Conservation (phyloP, 2,888 invertebrate genomes). For the Diarsia rubi region DNA sequence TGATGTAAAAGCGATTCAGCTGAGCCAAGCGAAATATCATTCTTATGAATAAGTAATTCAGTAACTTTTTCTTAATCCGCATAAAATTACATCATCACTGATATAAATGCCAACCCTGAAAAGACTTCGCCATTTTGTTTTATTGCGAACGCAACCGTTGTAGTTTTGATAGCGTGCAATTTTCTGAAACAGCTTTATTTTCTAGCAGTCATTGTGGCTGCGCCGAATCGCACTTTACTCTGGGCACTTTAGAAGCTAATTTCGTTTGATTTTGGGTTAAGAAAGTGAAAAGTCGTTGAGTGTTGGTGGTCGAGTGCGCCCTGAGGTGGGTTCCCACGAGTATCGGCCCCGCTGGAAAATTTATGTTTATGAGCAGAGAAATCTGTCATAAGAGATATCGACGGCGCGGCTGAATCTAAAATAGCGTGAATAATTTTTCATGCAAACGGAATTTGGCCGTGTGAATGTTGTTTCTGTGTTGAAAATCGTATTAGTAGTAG, state of each 20-base stretch:
- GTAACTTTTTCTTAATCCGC: neutral
- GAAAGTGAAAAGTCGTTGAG: conserved; percentile 89
- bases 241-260: conserved; percentile 67
- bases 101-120: conserved; percentile 61
- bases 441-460: conserved; percentile 67
- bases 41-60: neutral
- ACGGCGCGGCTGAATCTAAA: conserved; percentile 86
- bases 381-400: conserved; percentile 89
- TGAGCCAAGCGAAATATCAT: neutral
- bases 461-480: conserved; percentile 49
- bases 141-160: conserved; percentile 82
- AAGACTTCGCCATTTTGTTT: conserved; percentile 81
- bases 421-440: conserved; percentile 89
- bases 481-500: neutral
- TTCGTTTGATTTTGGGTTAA: conserved; percentile 66
- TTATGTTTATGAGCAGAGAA: conserved; percentile 90
- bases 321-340: conserved; percentile 88
- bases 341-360: conserved; percentile 88
- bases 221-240: conserved; percentile 59
- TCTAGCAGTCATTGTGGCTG: conserved; percentile 72
- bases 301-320: conserved; percentile 88
- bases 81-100: conserved; percentile 6
- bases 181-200: conserved; percentile 86
- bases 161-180: conserved; percentile 70
- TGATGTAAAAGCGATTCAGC: neutral